Evolutionary conservation across 1,140 invertebrate genomes (phyloP).

Genomic region (Drosophila pandora): DNA sequence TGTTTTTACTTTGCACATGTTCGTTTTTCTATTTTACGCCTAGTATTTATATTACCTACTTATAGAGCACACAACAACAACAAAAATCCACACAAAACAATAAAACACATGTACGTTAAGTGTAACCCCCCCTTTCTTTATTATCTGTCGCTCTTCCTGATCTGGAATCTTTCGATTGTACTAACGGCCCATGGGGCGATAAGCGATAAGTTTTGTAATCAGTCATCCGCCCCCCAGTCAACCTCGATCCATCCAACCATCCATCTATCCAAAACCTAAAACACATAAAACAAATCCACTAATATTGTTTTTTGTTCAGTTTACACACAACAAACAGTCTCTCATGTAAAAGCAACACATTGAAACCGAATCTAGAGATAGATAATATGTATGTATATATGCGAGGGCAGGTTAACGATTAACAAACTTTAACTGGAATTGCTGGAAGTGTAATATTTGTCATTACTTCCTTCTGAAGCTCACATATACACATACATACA

Average conservation of each 20-base stretch:
- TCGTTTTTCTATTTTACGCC: conserved; percentile 52
- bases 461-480: conserved; percentile 36
- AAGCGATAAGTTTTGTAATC: conserved; percentile 59
- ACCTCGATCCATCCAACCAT: conserved; percentile 19
- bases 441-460: conserved; percentile 42
- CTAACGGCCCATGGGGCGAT: conserved; percentile 55
- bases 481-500: conserved; percentile 43
- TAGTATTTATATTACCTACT: conserved; percentile 54
- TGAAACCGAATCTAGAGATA: conserved; percentile 37
- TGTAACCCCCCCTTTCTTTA: conserved; percentile 33
- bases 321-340: conserved; percentile 31
- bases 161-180: conserved; percentile 65
- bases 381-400: conserved; percentile 45
- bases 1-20: conserved; percentile 66
- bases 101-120: conserved; percentile 61
- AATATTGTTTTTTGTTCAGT: conserved; percentile 55
- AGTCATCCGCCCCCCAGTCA: conserved; percentile 39
- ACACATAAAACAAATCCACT: conserved; percentile 36
- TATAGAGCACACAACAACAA: conserved; percentile 45
- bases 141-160: conserved; percentile 52
- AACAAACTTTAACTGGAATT: conserved; percentile 41
- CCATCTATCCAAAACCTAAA: conserved; percentile 6
- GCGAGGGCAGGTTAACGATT: conserved; percentile 40
- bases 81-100: conserved; percentile 30
- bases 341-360: conserved; percentile 42